A percentile compares a stretch with the other conserved stretches of the same genome.
Evolutionary conservation across 2,797 vertebrate species (phyloP).

Genomic region (Syngnathus acus): DNA sequence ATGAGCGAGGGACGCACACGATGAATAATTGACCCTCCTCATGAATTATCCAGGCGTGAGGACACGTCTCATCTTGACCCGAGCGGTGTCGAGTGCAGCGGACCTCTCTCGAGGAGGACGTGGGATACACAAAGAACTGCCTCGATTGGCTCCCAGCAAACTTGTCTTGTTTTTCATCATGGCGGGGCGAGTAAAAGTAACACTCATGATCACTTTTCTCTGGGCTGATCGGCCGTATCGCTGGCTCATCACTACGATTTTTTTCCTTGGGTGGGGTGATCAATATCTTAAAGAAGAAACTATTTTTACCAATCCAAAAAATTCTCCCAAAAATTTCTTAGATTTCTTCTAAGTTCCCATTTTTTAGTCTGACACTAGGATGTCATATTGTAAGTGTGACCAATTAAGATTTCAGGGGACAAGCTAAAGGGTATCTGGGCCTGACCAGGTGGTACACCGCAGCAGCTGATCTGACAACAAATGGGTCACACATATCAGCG

Average conservation of each 20-base stretch:
- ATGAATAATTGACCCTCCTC: constrained; percentile 6
- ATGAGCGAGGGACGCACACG: not conserved
- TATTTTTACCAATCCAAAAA: too few relatives aligned
- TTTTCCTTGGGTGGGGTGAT: too few relatives aligned
- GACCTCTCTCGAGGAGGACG: not conserved
- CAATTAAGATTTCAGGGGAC: too few relatives aligned
- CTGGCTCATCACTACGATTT: not conserved
- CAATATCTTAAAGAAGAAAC: too few relatives aligned
- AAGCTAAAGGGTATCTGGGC: not conserved
- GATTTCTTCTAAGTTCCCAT: too few relatives aligned
- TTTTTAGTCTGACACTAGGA: too few relatives aligned
- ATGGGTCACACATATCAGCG: constrained; percentile 2
- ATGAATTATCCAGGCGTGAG: constrained; percentile 1
- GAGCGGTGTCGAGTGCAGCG: not conserved
- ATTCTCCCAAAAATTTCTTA: too few relatives aligned
- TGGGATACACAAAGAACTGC: constrained; percentile 6
- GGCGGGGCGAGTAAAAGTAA: not conserved
- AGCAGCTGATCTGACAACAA: not conserved
- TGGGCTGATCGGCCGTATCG: not conserved
- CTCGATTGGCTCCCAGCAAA: constrained; percentile 3
- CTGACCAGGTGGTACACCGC: not conserved
- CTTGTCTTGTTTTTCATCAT: not conserved
- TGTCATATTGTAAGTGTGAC: too few relatives aligned
- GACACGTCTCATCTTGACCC: constrained; percentile 2
- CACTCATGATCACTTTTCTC: not conserved